phyloP scores from a whole-genome alignment of 2,113 vertebrate genomes.

The Ictalurus punctatus region DNA sequence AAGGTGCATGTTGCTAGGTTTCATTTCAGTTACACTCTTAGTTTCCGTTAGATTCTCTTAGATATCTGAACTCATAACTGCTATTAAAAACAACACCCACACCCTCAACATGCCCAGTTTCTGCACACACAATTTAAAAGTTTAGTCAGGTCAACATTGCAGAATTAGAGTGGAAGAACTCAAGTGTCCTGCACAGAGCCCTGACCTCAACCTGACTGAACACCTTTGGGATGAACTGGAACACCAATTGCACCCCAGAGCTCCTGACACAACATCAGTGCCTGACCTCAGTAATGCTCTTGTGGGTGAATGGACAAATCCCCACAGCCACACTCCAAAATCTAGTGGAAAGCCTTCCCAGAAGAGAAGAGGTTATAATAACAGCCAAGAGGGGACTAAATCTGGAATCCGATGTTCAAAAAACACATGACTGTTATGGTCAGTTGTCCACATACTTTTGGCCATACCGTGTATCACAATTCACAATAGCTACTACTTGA shows the following conservation, averaged over 20 bases:
- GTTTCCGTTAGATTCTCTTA: not conserved
- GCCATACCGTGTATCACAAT: not conserved
- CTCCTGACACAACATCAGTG: too few relatives aligned
- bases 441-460: not conserved
- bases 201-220: not conserved
- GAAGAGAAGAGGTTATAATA: too few relatives aligned
- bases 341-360: too few relatives aligned
- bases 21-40: not conserved
- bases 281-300: not conserved
- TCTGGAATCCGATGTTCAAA: not conserved
- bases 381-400: too few relatives aligned
- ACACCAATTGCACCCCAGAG: not conserved
- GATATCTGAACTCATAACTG: not conserved
- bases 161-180: not conserved
- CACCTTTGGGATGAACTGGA: not conserved
- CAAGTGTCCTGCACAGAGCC: not conserved
- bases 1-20: not conserved
- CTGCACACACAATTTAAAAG: not conserved
- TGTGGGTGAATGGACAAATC: not conserved
- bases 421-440: not conserved
- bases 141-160: not conserved
- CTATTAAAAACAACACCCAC: not conserved
- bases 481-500: not conserved
- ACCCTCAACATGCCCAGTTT: not conserved
- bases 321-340: too few relatives aligned